These are phyloP conservation scores for Tursiops truncatus DNA, from an alignment of 2,113 vertebrate species.

Conservation along the genomic window DNA sequence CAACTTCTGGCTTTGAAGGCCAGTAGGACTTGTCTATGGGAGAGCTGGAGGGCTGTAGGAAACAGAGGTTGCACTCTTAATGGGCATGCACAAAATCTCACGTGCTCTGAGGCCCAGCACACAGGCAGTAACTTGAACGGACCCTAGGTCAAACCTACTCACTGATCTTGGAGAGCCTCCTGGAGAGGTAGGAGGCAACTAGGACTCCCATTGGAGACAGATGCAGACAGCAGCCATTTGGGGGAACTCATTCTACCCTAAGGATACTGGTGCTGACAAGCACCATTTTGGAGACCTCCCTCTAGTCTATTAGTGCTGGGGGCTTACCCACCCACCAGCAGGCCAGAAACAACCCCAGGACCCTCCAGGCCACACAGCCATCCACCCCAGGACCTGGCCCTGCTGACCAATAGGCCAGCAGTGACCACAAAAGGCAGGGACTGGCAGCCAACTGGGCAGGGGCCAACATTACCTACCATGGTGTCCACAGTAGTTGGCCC, in stretches of 20 bases:
- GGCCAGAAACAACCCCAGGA: background rate
- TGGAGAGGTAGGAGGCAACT: background rate
- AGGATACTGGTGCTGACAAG: background rate
- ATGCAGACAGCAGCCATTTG: background rate
- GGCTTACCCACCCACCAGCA: background rate
- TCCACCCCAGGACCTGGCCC: background rate
- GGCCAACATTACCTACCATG: background rate
- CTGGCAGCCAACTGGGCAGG: background rate
- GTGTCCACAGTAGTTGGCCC: background rate
- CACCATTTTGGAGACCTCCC: background rate
- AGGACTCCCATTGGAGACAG: background rate
- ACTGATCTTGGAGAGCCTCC: background rate
- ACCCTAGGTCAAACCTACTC: background rate
- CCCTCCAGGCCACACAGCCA: background rate
- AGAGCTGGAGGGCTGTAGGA: background rate
- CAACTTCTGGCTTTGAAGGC: background rate
- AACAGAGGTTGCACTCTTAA: background rate
- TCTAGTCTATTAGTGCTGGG: background rate
- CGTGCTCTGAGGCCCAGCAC: background rate
- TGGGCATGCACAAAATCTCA: background rate
- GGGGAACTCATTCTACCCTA: background rate
- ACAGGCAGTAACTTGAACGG: background rate
- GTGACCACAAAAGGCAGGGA: background rate
- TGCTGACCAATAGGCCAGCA: background rate
- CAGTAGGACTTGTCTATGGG: background rate